A percentile compares a stretch with the other conserved stretches of the same genome.
Conservation (phyloP, 2,797 vertebrate species). For the Chromis chromis region DNA sequence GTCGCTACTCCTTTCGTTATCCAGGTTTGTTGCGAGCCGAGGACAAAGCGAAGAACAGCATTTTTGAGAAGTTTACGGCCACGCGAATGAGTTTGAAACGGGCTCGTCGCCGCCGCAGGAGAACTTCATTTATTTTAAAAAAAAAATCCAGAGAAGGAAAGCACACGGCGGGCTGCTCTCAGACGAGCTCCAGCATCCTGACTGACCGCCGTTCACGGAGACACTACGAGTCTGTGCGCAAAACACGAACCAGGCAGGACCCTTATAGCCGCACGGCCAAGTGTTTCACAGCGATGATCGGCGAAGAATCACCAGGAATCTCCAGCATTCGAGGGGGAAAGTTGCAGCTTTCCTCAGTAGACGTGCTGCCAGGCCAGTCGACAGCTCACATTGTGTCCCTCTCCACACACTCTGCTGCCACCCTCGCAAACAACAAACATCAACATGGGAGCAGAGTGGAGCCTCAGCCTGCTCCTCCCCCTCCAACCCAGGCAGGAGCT, state of each 20-base stretch:
- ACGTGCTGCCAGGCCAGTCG: constrained; percentile 51
- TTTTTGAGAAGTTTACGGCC: constrained; percentile 62
- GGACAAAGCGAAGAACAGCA: constrained; percentile 72
- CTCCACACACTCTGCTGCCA: constrained; percentile 57
- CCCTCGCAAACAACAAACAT: constrained; percentile 75
- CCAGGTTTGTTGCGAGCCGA: constrained; percentile 81
- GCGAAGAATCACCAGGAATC: neutral
- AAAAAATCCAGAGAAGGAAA: constrained; percentile 43
- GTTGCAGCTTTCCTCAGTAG: constrained; percentile 54
- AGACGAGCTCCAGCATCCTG: constrained; percentile 73
- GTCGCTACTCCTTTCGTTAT: constrained; percentile 72
- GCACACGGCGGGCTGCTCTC: constrained; percentile 52
- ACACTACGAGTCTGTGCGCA: constrained; percentile 33
- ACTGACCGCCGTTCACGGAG: constrained; percentile 38
- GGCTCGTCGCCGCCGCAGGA: constrained; percentile 6
- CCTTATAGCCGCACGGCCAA: constrained; percentile 35
- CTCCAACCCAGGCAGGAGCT: constrained; percentile 49
- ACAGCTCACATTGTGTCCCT: constrained; percentile 43
- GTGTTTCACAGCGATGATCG: constrained; percentile 22
- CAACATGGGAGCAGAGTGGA: constrained; percentile 65
- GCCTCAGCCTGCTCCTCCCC: constrained; percentile 75
- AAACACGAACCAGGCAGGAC: constrained; percentile 31
- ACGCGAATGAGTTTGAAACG: constrained; percentile 12
- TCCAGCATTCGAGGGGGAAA: constrained; percentile 45
- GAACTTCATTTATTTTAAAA: constrained; percentile 39